phyloP scores from a whole-genome alignment of 2,888 invertebrate genomes.

The Amaurobius ferox region DNA sequence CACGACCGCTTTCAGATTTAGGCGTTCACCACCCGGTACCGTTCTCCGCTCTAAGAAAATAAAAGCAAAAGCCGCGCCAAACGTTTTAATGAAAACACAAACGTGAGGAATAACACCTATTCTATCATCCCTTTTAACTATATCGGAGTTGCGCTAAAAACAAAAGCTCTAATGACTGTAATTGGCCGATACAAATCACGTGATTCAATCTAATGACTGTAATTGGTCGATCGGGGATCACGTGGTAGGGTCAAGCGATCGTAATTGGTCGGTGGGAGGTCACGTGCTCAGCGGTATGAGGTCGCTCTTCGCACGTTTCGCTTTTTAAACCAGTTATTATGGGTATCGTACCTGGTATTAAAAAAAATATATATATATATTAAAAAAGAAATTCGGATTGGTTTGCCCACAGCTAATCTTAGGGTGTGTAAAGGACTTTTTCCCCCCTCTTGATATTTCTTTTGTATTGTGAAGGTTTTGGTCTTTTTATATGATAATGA shows the following conservation, averaged over 20 bases:
- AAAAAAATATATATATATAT: background rate
- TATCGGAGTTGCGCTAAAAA: conserved; percentile 25
- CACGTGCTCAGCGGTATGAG: conserved; percentile 40
- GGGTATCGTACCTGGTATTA: conserved; percentile 22
- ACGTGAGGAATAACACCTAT: conserved; percentile 66
- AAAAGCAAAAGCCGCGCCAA: background rate
- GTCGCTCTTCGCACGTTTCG: conserved; percentile 48
- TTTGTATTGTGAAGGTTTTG: conserved; percentile 33
- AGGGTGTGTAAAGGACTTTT: conserved; percentile 21
- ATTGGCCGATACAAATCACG: conserved; percentile 52
- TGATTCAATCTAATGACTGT: conserved; percentile 40
- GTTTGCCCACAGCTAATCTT: conserved; percentile 25
- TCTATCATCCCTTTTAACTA: conserved; percentile 13
- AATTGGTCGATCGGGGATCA: conserved; percentile 45
- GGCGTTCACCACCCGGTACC: conserved; percentile 16
- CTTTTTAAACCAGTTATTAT: conserved; percentile 57
- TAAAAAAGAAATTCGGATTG: conserved; percentile 33
- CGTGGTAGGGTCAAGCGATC: conserved; percentile 42
- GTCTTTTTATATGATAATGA: conserved; percentile 42
- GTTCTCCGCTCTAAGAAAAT: background rate
- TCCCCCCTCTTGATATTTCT: background rate
- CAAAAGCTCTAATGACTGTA: conserved; percentile 52
- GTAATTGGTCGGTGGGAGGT: conserved; percentile 52
- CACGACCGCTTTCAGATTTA: conserved; percentile 11
- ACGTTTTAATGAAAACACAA: conserved; percentile 22